phyloP scores from a whole-genome alignment of 2,113 vertebrate genomes.

The Numida meleagris region DNA sequence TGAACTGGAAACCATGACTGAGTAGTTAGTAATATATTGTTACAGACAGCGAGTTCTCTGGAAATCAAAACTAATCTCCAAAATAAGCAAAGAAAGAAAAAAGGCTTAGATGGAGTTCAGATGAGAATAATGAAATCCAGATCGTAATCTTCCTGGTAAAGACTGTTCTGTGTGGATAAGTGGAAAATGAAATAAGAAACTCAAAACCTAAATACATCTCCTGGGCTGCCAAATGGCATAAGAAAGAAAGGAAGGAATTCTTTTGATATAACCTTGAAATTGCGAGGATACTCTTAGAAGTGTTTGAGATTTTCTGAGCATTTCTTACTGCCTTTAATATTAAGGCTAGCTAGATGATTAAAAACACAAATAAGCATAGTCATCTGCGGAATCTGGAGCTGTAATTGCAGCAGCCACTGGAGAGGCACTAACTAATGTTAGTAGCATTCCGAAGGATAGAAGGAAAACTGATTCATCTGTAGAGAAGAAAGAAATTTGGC shows the following conservation, averaged over 20 bases:
- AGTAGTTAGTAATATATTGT: background rate
- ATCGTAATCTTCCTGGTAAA: conserved; percentile 5
- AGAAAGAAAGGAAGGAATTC: background rate
- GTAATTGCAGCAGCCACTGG: background rate
- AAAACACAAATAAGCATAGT: background rate
- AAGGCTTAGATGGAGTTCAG: background rate
- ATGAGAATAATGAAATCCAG: background rate
- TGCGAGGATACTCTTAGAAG: background rate
- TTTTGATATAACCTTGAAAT: background rate
- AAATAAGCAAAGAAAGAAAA: background rate
- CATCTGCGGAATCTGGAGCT: background rate
- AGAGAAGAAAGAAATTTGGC: conserved; percentile 24
- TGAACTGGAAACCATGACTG: background rate
- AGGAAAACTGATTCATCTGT: background rate
- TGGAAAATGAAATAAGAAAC: conserved; percentile 15
- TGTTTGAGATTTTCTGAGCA: background rate
- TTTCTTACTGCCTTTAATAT: background rate
- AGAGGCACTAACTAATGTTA: background rate
- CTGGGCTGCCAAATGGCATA: background rate
- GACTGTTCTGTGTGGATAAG: background rate
- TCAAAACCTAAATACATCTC: background rate
- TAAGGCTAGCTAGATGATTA: background rate
- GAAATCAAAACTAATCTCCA: background rate
- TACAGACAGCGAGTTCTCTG: background rate
- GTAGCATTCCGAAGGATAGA: background rate